Evolutionary conservation across 2,888 invertebrate genomes (phyloP), one percentile per base, ranked within the genome.

Genomic region (Teinopalpus imperialis): DNA sequence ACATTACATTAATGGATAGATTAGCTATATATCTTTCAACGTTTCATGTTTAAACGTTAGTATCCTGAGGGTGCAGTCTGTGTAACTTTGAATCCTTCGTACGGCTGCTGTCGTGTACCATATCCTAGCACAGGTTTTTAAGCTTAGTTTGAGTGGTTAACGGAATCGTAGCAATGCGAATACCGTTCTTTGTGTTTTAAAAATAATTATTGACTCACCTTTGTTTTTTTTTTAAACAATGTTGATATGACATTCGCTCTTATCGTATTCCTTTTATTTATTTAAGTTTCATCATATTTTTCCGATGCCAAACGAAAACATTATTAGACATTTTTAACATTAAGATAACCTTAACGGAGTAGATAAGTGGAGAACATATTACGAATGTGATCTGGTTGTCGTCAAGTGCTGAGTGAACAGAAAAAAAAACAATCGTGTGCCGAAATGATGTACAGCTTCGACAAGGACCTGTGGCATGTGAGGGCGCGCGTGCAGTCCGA

Each of bases 391-490:
- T 13, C 14, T 14, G 2, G 2, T 10, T 2, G 21, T 45, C 13
- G 26, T 16, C 20, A 20, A 31, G 46, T 41, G 40, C 2, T 18
- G n/a, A 16, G 5, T 21, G n/a, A 5, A 26, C 3, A 7, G 8
- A 21, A 41, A 23, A 23, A 3, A 10, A 24, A 44, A 32, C 1
- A 20, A 1, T 5, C 3, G 43, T 30, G 12, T 24, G 35, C 31
- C 21, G 24, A 29, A 54, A 60, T 51, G 43, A 88, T 88, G 87
- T 88, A 79, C 51, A 88, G 88, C 60, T 88, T 88, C 54, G 88
- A 88, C 59, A 83, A 80, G 56, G 87, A 88, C 53, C 57, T 87
- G 52, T 88, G 88, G 88, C 87, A 88, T 54, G 87, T 87, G 52
- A 66, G 80, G 40, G 63, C 69, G 20, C 71, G 80, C 9, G 75